phyloP scores from a whole-genome alignment of 2,888 invertebrate species.

The Cantharis rufa region DNA sequence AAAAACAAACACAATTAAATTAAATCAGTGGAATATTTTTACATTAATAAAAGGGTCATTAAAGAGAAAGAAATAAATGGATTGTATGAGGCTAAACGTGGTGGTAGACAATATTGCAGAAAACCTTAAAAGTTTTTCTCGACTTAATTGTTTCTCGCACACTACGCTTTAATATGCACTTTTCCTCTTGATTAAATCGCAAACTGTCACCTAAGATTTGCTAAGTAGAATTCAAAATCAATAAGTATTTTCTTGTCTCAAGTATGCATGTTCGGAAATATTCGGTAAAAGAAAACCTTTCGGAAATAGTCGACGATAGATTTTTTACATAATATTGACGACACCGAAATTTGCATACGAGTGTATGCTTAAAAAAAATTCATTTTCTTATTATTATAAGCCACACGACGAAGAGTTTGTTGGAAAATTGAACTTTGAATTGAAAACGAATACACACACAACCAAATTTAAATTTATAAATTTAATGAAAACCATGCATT shows the following conservation, averaged over 20 bases:
- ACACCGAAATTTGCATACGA: slow-evolving; percentile 53
- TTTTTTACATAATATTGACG: slow-evolving; percentile 49
- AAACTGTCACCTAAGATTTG: slow-evolving; percentile 54
- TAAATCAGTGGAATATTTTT: not conserved
- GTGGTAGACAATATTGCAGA: not conserved
- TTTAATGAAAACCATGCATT: not conserved
- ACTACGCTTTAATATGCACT: slow-evolving; percentile 24
- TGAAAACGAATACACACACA: not conserved
- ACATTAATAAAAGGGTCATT: not conserved
- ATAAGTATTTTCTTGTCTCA: slow-evolving; percentile 55
- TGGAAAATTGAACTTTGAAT: not conserved
- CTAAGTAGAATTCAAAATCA: slow-evolving; percentile 57
- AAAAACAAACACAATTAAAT: not conserved
- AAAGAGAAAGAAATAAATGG: not conserved
- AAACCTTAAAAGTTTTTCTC: slow-evolving; percentile 6
- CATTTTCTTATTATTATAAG: not conserved
- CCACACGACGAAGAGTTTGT: not conserved
- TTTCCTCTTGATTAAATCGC: slow-evolving; percentile 37
- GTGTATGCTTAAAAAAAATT: not conserved
- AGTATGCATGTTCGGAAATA: slow-evolving; percentile 48
- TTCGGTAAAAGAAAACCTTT: slow-evolving; percentile 43
- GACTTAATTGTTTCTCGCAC: slow-evolving; percentile 7
- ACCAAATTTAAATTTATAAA: not conserved
- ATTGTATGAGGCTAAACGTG: not conserved
- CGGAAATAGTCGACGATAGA: slow-evolving; percentile 47